Evolutionary conservation across 2,113 vertebrate species (phyloP).

Genomic region (Circaetus cinerascens): DNA sequence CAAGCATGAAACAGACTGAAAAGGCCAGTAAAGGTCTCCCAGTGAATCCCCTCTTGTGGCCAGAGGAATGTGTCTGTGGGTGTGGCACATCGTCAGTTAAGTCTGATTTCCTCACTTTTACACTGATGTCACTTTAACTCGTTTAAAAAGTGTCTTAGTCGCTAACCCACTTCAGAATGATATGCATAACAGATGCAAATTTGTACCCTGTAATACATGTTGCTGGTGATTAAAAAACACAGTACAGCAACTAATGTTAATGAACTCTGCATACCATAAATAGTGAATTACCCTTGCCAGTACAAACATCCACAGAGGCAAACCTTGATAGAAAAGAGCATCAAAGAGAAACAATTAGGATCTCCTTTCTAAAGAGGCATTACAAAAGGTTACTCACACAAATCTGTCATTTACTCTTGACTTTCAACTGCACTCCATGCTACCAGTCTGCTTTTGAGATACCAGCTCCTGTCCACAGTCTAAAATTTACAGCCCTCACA

Average conservation of each 20-base stretch:
- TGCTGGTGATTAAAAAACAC: conserved; percentile 60
- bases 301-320: conserved; percentile 16
- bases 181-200: conserved; percentile 8
- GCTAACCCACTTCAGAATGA: background rate
- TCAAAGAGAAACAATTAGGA: conserved; percentile 8
- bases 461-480: background rate
- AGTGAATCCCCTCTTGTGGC: background rate
- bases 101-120: background rate
- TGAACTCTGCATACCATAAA: conserved; percentile 56
- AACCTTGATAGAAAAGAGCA: background rate
- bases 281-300: conserved; percentile 44
- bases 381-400: background rate
- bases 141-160: background rate
- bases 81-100: background rate
- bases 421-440: background rate
- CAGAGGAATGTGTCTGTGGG: background rate
- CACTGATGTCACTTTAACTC: background rate
- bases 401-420: background rate
- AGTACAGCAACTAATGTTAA: conserved; percentile 50
- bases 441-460: background rate
- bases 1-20: conserved; percentile 32
- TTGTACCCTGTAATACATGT: conserved; percentile 39
- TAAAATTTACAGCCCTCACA: background rate
- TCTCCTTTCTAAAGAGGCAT: background rate
- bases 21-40: background rate